Evolutionary conservation across 2,797 vertebrate species (phyloP), one percentile per base, ranked within the genome.

Genomic region (Tolypeutes matacus): DNA sequence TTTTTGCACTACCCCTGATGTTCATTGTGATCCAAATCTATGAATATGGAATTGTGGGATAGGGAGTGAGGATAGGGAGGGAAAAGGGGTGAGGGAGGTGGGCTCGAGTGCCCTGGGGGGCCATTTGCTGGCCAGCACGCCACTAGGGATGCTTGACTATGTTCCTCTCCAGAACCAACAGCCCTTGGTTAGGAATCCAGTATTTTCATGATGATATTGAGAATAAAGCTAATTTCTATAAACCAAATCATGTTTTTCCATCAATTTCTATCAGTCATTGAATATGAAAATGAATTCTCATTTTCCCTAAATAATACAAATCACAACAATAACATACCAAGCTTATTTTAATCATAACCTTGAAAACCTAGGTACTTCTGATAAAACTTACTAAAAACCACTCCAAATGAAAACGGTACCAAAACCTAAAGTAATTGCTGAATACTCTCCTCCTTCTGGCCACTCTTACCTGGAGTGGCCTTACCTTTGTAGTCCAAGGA

Each of bases 301-400:
- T 34, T 21, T 51, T 62, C 39, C 85, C 49, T 65, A 29, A 65
- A 65, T 10, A 69, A 27, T 20, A 56, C 27, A 78, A 64, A 83
- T 91, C 82, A 84, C 36, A 92, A 60, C 27, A 93, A n/a, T 78
- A 88, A 84, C 75, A 60, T 46, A n/a, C 9, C n/a, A 94, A 53
- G 21, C 14, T n/a, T 85, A 56, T 80, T 84, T 87, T 67, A 88
- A 72, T 76, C 49, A 34, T 31, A 51, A 83, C 27, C 65, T 83
- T 84, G 39, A 72, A 95, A 95, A 93, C 27, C 3, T 89, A 76
- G 31, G 56, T 36, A 53, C 49, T 93, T 86, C 21, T 53, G 21
- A 84, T 69, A 53, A 86, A 92, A 89, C 70, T 70, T 56, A 86
- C 18, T 72, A 46, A 83, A 96, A 94, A 73, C 76, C 4, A 18